Evolutionary conservation across 2,113 vertebrate species (phyloP).

Genomic region (Polypterus senegalus): DNA sequence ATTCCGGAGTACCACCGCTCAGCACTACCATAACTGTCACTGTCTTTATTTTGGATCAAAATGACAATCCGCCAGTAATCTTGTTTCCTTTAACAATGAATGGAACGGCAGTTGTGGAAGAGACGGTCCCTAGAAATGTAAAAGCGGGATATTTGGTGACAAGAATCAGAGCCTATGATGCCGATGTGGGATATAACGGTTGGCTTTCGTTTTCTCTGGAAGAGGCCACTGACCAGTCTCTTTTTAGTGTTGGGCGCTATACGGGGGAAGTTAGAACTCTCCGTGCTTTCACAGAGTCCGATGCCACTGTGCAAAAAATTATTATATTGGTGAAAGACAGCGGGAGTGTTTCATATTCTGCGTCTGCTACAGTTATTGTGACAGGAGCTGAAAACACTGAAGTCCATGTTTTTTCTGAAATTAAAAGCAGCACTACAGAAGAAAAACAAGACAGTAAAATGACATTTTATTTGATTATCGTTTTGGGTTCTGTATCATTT

Average conservation of each 20-base stretch:
- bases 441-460: constrained; percentile 15
- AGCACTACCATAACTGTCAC: constrained; percentile 28
- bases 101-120: too few species aligned
- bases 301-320: constrained; percentile 28
- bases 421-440: constrained; percentile 10
- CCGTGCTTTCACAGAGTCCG: constrained; percentile 30
- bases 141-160: too few species aligned
- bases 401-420: constrained; percentile 18
- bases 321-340: constrained; percentile 40
- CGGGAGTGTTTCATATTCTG: constrained; percentile 23
- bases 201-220: too few species aligned
- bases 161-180: too few species aligned
- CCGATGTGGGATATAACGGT: too few species aligned
- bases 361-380: constrained; percentile 19
- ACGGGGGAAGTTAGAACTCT: constrained; percentile 35
- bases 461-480: constrained; percentile 24
- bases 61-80: too few species aligned
- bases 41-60: constrained; percentile 27
- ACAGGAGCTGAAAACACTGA: constrained; percentile 24
- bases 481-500: constrained; percentile 22
- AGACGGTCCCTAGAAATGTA: too few species aligned
- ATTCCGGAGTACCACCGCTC: constrained; percentile 25
- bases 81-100: too few species aligned
- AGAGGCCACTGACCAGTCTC: too few species aligned
- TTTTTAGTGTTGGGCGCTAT: constrained; percentile 26